A percentile compares a stretch with the other conserved stretches of the same genome.
Conservation (phyloP, 2,797 vertebrate species). For the Chanos chanos region DNA sequence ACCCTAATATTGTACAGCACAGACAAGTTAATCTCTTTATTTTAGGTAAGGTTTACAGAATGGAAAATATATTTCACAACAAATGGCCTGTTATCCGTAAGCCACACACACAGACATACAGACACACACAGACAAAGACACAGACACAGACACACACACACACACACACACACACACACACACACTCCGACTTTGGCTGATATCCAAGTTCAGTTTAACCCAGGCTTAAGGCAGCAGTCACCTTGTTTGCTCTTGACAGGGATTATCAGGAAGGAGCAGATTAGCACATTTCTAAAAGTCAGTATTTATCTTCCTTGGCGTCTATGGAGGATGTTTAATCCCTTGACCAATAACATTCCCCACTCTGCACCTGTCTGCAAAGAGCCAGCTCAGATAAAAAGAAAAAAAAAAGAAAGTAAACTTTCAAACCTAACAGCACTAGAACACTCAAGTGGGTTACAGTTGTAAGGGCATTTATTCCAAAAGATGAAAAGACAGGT, state of each 20-base stretch:
- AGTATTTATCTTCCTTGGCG: slow-evolving; percentile 56
- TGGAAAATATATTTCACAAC: too few species aligned
- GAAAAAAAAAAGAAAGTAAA: slow-evolving; percentile 20
- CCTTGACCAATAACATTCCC: slow-evolving; percentile 40
- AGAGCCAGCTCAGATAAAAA: slow-evolving; percentile 14
- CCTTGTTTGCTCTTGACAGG: slow-evolving; percentile 66
- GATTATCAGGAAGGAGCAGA: slow-evolving; percentile 68
- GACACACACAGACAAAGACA: too few species aligned
- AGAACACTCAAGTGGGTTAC: too few species aligned
- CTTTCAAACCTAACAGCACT: background rate
- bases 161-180: background rate
- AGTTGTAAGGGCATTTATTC: too few species aligned
- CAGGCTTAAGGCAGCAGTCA: slow-evolving; percentile 53
- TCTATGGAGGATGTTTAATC: slow-evolving; percentile 59
- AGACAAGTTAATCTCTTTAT: too few species aligned
- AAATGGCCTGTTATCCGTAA: too few species aligned
- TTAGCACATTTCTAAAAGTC: slow-evolving; percentile 65
- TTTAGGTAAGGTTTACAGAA: too few species aligned
- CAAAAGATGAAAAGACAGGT: too few species aligned
- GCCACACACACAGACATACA: too few species aligned
- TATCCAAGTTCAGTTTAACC: slow-evolving; percentile 45
- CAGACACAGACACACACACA: too few species aligned
- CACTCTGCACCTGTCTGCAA: slow-evolving; percentile 37
- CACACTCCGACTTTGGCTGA: background rate
- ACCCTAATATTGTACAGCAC: too few species aligned